Evolutionary conservation across 2,797 vertebrate genomes (phyloP), one percentile per base, ranked within the genome.

Genomic region (Rhinatrema bivittatum): DNA sequence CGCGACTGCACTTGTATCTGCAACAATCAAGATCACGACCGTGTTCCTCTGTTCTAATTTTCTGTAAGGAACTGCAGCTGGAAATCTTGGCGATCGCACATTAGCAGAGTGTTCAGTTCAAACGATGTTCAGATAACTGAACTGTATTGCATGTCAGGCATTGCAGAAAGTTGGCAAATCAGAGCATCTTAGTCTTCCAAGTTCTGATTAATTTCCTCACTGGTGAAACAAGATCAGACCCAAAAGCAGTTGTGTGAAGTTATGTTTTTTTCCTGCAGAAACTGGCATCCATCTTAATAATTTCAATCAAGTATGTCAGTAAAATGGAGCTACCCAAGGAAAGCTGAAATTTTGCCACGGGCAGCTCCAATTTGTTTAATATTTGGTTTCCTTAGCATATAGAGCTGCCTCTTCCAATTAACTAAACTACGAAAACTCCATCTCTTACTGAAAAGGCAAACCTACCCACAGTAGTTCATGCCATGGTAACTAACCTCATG

Each of bases 161-260:
- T 48, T 62, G 68, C 56, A 68, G 62, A 62, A 56, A 22, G 3
- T 33, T 68, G 62, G 61, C 65, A 60, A 48, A 18, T 2, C 35
- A 33, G 4, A 30, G 10, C 0, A 2, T 30, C 28, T 17, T 34
- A 34, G 29, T 46, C 56, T 43, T 62, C 53, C 58, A 62, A 36
- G 35, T 20, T 24, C 17, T 41, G 44, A 50, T 52, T 5, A 23
- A 57, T 48, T 55, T 56, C 53, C 58, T 48, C 3, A 12, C 23
- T 16, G 53, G 47, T 65, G 58, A 68, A 57, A 65, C 61, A 65
- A 15, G 25, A 48, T 42, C 50, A 57, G n/a, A n/a, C n/a, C 60
- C 47, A 65, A 60, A 14, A 60, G 52, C 50, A 39, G 15, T 21
- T 39, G 40, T 46, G 36, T 33, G 49, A 46, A 46, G 26, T 37